Percentiles rank a stretch among this genome's conserved stretches.
phyloP scores from a whole-genome alignment of 2,888 invertebrate species.

The Caenorhabditis japonica region DNA sequence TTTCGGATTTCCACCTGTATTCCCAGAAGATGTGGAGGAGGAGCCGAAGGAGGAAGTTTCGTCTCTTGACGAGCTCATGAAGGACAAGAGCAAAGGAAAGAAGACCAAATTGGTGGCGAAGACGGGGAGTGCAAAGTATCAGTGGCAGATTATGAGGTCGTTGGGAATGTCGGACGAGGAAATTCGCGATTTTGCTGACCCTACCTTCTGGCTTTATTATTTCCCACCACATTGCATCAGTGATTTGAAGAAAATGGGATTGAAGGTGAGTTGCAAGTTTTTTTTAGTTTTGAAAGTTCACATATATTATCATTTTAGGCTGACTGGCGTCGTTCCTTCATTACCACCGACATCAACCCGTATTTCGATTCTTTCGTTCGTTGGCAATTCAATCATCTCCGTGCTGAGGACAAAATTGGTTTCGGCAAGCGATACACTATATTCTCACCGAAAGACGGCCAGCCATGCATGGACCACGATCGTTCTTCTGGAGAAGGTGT shows the following conservation, averaged over 20 bases:
- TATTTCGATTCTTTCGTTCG: conserved; percentile 97
- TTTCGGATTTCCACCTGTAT: conserved; percentile 90
- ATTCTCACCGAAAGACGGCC: conserved; percentile 94
- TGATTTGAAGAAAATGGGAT: conserved; percentile 90
- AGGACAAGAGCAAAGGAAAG: conserved; percentile 92
- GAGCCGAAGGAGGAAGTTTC: conserved; percentile 78
- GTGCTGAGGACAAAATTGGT: conserved; percentile 88
- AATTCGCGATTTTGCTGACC: conserved; percentile 90
- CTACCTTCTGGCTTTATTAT: conserved; percentile 93
- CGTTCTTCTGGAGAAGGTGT: conserved; percentile 95
- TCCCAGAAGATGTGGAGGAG: conserved; percentile 76
- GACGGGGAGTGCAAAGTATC: conserved; percentile 89
- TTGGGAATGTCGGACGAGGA: conserved; percentile 91
- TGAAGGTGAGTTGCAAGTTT: conserved; percentile 82
- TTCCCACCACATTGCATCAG: conserved; percentile 91
- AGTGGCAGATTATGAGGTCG: conserved; percentile 98
- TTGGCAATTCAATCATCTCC: conserved; percentile 93
- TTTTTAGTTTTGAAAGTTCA: neutral
- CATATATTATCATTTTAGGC: conserved; percentile 85
- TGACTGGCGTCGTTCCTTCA: conserved; percentile 97
- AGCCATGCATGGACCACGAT: conserved; percentile 99
- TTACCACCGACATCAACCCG: conserved; percentile 97
- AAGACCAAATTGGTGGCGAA: conserved; percentile 94
- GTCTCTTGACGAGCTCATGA: conserved; percentile 80
- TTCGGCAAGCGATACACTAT: conserved; percentile 96